A percentile compares a stretch with the other conserved stretches of the same genome.
phyloP scores from a whole-genome alignment of 2,797 vertebrate genomes.

The Rhabdomys pumilio region DNA sequence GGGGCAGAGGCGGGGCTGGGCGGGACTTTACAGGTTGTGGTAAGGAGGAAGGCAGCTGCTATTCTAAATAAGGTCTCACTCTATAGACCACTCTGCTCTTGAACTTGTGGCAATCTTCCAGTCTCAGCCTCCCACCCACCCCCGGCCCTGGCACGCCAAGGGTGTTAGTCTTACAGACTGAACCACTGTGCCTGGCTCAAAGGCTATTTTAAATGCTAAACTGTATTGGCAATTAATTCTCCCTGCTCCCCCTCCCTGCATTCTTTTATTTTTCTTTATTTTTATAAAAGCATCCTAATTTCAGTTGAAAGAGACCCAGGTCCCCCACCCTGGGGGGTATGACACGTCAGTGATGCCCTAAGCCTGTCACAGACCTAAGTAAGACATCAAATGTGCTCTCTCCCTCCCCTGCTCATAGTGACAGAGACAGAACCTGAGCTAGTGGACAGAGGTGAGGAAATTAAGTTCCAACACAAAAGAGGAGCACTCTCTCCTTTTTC shows the following conservation, averaged over 20 bases:
- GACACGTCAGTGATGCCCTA: not conserved
- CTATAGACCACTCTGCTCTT: not conserved
- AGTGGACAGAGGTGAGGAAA: not conserved
- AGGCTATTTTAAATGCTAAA: not conserved
- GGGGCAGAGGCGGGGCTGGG: not conserved
- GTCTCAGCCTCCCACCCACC: not conserved
- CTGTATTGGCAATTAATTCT: not conserved
- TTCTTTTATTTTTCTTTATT: not conserved
- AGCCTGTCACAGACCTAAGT: not conserved
- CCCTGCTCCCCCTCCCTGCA: not conserved
- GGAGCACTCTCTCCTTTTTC: not conserved
- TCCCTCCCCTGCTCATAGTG: not conserved
- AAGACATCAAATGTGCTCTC: not conserved
- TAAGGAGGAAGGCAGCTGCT: not conserved
- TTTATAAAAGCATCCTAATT: not conserved
- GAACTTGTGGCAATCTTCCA: not conserved
- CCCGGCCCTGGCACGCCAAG: not conserved
- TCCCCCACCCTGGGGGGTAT: not conserved
- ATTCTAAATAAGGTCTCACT: not conserved
- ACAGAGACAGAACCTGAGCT: not conserved
- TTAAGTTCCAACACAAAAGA: not conserved
- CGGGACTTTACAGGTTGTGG: not conserved
- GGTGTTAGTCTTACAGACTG: not conserved
- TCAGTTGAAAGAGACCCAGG: not conserved
- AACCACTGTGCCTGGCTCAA: not conserved